Evolutionary conservation across 2,797 vertebrate species (phyloP).

Genomic region (Enteromius unitaeniatus): DNA sequence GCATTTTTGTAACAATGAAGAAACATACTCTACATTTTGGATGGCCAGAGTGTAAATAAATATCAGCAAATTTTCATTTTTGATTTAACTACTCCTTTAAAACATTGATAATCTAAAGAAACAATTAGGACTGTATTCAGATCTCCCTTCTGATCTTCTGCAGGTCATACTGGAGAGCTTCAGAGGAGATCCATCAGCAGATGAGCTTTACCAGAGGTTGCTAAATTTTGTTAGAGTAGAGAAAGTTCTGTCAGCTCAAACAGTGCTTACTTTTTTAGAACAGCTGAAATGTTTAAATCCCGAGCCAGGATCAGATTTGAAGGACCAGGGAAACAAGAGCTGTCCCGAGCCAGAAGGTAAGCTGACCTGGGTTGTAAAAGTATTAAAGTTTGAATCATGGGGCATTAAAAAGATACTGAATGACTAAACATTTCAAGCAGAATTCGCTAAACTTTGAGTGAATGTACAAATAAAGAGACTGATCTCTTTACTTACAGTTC

Average conservation of each 20-base stretch:
- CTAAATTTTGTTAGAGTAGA: conserved; percentile 65
- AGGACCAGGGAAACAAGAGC: conserved; percentile 15
- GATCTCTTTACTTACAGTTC: not conserved
- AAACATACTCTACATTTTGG: not conserved
- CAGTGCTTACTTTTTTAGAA: conserved; percentile 66
- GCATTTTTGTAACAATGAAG: not conserved
- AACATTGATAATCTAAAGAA: not conserved
- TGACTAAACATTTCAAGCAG: not conserved
- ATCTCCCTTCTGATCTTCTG: conserved; percentile 39
- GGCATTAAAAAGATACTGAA: not conserved
- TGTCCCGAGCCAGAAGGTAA: conserved; percentile 30
- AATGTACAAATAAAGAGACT: not conserved
- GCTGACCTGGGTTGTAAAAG: not conserved
- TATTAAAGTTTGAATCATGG: not conserved
- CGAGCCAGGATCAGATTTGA: conserved; percentile 57
- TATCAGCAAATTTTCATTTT: not conserved
- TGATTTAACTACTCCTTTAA: not conserved
- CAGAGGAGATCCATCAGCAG: conserved; percentile 62
- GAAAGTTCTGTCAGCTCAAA: conserved; percentile 60
- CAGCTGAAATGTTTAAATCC: conserved; percentile 66
- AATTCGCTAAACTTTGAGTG: not conserved
- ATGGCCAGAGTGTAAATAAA: not conserved
- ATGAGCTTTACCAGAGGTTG: conserved; percentile 67
- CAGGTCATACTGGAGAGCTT: conserved; percentile 72
- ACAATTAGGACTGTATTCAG: not conserved